phyloP scores from a whole-genome alignment of 2,797 vertebrate genomes.

The Coregonus sp. region DNA sequence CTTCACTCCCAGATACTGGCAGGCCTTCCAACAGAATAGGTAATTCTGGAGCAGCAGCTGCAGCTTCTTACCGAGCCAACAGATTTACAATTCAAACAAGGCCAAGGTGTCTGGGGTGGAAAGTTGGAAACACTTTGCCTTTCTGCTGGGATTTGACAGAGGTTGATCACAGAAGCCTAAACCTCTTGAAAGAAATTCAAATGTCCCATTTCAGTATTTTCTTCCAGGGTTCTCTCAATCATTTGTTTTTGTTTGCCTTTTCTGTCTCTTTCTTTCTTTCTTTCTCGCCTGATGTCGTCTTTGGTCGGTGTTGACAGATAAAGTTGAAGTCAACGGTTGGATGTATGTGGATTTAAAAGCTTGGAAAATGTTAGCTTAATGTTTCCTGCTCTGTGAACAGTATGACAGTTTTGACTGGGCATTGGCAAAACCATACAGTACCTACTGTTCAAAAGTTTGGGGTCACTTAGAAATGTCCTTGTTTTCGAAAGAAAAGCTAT shows the following conservation, averaged over 20 bases:
- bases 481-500: too few species aligned
- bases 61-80: conserved; percentile 67
- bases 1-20: conserved; percentile 69
- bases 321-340: neutral
- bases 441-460: too few species aligned
- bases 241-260: neutral
- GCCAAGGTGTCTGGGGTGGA: conserved; percentile 64
- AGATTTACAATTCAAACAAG: conserved; percentile 82
- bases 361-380: neutral
- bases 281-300: neutral
- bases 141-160: conserved; percentile 60
- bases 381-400: neutral
- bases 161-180: conserved; percentile 38
- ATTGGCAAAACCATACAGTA: neutral
- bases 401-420: neutral
- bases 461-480: too few species aligned
- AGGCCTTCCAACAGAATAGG: conserved; percentile 81
- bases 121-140: conserved; percentile 71
- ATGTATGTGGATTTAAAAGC: neutral
- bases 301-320: neutral
- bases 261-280: neutral
- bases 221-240: neutral
- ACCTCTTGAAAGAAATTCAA: conserved; percentile 34
- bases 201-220: conserved; percentile 19
- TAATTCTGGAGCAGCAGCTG: conserved; percentile 75